Evolutionary conservation across 2,888 invertebrate genomes (phyloP).

Genomic region (Adineta ricciae): DNA sequence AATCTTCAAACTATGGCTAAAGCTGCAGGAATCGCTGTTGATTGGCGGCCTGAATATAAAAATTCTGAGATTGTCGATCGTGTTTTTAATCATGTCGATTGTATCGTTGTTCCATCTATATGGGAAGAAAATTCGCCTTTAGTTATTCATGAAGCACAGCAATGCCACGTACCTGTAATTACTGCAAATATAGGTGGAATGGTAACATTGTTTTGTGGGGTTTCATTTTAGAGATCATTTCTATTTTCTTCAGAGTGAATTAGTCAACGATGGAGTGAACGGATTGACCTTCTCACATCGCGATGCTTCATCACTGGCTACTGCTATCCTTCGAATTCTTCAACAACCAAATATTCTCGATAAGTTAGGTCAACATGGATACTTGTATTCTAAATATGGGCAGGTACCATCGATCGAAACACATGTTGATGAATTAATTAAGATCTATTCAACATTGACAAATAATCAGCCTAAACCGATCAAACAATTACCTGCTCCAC

Average conservation of each 20-base stretch:
- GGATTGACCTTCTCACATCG: neutral
- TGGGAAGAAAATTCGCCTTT: neutral
- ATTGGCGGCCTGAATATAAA: neutral
- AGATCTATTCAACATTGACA: neutral
- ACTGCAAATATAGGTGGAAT: neutral
- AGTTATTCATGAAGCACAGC: constrained; percentile 9
- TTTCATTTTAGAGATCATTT: neutral
- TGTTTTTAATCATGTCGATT: constrained; percentile 6
- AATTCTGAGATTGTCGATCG: neutral
- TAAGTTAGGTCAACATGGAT: neutral
- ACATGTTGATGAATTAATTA: neutral
- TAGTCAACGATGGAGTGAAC: neutral
- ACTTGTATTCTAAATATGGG: neutral
- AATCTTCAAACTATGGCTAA: neutral
- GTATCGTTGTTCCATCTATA: neutral
- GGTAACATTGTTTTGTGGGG: neutral
- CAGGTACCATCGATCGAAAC: neutral
- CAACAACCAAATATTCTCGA: neutral
- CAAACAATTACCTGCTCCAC: neutral
- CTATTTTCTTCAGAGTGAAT: neutral
- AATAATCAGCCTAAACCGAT: neutral
- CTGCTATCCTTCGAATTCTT: neutral
- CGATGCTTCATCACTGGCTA: neutral
- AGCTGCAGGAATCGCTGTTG: neutral
- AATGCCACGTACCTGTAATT: neutral